Evolutionary conservation across 2,888 invertebrate species (phyloP), one percentile per base, ranked within the genome.

Genomic region (Hecatera dysodea): DNA sequence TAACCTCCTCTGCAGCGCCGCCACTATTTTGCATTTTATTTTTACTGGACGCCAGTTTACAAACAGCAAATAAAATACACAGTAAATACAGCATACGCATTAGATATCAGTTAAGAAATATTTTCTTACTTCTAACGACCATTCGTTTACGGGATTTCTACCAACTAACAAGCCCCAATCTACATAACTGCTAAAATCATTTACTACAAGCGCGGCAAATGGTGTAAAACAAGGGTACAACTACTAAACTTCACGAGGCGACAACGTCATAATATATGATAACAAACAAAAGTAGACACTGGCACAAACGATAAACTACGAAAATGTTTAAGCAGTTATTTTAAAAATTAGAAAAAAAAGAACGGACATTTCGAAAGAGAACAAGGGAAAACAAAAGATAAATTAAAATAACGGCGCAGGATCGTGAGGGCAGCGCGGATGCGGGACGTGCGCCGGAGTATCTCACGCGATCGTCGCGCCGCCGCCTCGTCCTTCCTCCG

Each of bases 391-490:
- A 82, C 75, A 82, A 82, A 84, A 87, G 88, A 88, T 88, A 88
- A 87, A 86, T 89, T 86, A 86, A 89, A 87, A 86, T 89, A 90
- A 89, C 89, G 88, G 89, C 79, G 63, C 83, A 80, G 85, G 84
- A 85, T 90, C 89, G 90, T 89, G 91, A 89, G 91, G 87, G 86
- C 86, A 86, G 81, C 82, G 85, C 83, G 83, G 90, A 92, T 93
- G 93, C 93, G 93, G 89, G 84, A 44, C 50, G 50, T 56, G 56
- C 56, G 36, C 33, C 86, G 78, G 82, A 84, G 86, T 91, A 93
- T 93, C 94, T 92, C 93, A 93, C 94, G 93, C 94, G 91, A 93
- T 93, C 94, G 76, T 82, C 85, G 86, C 67, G 76, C 64, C 86
- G 76, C 64, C 86, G 88, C 82, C 85, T 85, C 84, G 89, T 88